Evolutionary conservation across 2,888 invertebrate genomes (phyloP).

Genomic region (Hipparchia semele): DNA sequence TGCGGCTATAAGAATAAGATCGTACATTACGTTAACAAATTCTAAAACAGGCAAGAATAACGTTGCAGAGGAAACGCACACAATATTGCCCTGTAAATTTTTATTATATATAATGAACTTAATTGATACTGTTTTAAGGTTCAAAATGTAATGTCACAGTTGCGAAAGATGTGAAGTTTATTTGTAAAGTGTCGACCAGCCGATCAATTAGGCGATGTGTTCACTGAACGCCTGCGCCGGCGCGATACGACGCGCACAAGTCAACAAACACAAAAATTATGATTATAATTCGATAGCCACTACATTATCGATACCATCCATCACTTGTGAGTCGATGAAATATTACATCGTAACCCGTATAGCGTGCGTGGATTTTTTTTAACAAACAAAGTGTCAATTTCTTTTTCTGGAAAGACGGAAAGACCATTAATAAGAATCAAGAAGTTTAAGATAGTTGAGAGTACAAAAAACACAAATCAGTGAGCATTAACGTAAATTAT

Average conservation of each 20-base stretch:
- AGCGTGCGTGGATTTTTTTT: background rate
- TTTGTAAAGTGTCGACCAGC: conserved; percentile 33
- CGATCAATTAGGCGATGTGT: conserved; percentile 55
- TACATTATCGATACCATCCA: conserved; percentile 58
- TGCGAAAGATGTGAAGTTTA: conserved; percentile 2
- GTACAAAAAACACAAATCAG: too few relatives aligned
- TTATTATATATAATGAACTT: background rate
- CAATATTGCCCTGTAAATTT: background rate
- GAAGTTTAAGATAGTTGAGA: too few relatives aligned
- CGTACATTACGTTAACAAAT: background rate
- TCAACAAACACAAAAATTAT: conserved; percentile 67
- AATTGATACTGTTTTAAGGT: background rate
- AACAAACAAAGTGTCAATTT: background rate
- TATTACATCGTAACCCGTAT: conserved; percentile 23
- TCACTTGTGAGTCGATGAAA: conserved; percentile 52
- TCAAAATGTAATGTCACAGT: conserved; percentile 12
- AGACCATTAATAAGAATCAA: too few relatives aligned
- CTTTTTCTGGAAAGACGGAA: background rate
- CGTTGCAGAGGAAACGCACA: conserved; percentile 15
- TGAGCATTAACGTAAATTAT: too few relatives aligned
- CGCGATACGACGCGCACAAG: conserved; percentile 49
- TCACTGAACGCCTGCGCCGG: conserved; percentile 32
- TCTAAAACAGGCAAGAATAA: conserved; percentile 12
- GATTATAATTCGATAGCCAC: conserved; percentile 55
- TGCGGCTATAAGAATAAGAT: background rate